A percentile compares a stretch with the other conserved stretches of the same genome.
Evolutionary conservation across 2,113 vertebrate species (phyloP).

Genomic region (Corythornis vintsioides): DNA sequence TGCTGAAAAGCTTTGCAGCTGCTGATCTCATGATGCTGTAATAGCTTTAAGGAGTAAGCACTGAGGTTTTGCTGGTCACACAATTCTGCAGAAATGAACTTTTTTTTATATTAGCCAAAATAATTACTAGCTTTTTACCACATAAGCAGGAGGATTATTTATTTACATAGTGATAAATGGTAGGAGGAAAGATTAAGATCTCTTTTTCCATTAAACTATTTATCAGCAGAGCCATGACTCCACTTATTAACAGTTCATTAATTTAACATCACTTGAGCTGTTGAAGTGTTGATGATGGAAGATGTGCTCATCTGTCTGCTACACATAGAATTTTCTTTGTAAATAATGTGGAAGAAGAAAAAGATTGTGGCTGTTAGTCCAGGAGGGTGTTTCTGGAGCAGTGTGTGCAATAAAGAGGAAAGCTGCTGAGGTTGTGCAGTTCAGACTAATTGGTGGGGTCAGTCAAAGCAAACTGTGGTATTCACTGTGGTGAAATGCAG

Average conservation of each 20-base stretch:
- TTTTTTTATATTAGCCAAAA: neutral
- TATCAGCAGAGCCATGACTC: slow-evolving; percentile 30
- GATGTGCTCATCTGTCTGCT: neutral
- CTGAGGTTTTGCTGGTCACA: neutral
- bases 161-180: slow-evolving; percentile 18
- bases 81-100: neutral
- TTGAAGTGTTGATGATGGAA: slow-evolving; percentile 3
- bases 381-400: neutral
- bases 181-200: slow-evolving; percentile 22
- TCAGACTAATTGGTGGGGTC: neutral
- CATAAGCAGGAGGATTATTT: slow-evolving; percentile 21
- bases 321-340: neutral
- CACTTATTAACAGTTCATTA: slow-evolving; percentile 51
- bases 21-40: neutral
- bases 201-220: slow-evolving; percentile 29
- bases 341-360: neutral
- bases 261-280: slow-evolving; percentile 49
- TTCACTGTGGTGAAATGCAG: neutral
- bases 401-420: neutral
- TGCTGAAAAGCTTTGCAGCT: neutral
- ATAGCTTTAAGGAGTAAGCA: neutral
- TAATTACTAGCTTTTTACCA: neutral
- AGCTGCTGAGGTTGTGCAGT: neutral
- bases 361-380: neutral
- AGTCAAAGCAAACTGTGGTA: neutral